Base-by-base conservation (phyloP, 2,797 vertebrate species). In the Alcedo atthis region DNA sequence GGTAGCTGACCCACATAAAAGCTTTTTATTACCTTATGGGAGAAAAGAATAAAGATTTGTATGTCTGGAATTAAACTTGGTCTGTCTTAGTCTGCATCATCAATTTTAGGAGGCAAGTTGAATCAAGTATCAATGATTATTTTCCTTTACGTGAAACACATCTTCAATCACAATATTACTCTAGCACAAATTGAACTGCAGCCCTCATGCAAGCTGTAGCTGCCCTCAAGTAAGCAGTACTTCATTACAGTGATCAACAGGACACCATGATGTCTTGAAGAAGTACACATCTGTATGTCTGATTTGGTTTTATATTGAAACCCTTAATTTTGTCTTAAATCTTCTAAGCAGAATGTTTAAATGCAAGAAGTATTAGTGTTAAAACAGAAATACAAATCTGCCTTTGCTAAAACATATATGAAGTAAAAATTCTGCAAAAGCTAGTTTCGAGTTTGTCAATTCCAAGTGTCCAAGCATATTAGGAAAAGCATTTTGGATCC, bases 131-230 rank as follows among this genome's bases (percentile, higher is more conserved):
- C 45, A 58, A 35, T 42, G 54, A 32, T 58, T n/a, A 25, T 51
- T 87, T 40, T 89, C 12, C 42, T 57, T 74, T 18, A 33, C 4
- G 30, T 25, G 53, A 81, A 66, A 8, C 12, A 49, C 46, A 90
- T 85, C 48, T 54, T 48, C 24, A 49, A 9, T 40, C 18, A 68
- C 10, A 32, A 20, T 16, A 25, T 9, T 67, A n/a, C 4, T 77
- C 58, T 45, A 83, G 78, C 58, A 91, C 76, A 93, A 87, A 85
- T 16, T 81, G 82, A 95, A 71, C 79, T 73, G 46, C 62, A 89
- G 91, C 58, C 58, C 30, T 78, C 32, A 66, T 4, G 43, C 69
- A 85, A 78, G 37, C 67, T 78, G 48, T 17, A 78, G 61, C 4
- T 68, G 42, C 28, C 37, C 58, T 78, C 42, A 73, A 43, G 58